Evolutionary conservation across 2,888 invertebrate species (phyloP), one percentile per base, ranked within the genome.

Genomic region (Lasioglossum vierecki): DNA sequence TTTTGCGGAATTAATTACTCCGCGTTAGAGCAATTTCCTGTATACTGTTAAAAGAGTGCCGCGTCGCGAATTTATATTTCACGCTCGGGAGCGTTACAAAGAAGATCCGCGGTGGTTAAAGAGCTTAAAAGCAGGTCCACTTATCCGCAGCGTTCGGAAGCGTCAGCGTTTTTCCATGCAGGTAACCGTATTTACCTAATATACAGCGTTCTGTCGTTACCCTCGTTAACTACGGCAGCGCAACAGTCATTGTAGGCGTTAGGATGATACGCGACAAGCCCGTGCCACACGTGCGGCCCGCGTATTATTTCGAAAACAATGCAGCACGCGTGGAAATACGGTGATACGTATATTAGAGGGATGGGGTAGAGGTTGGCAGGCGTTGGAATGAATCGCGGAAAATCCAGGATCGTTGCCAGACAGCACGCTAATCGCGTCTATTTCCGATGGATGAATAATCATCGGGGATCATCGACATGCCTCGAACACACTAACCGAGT

Each of bases 231-330:
- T 46, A n/a, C 41, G 44, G 9, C 26, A 15, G 4, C 60, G 18
- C 63, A 74, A 79, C 75, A 30, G n/a, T 44, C 53, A 35, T 74
- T 30, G 15, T 22, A 66, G 46, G 44, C 39, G 79, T 76, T 44
- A 35, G n/a, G 1, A 35, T 53, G 44, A 44, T 76, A 26, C 49
- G 35, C 73, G 70, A 74, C 53, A 13, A 49, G 30, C 72, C 35
- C 9, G 72, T 30, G 63, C 8, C 41, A 73, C 72, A 35, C 49
- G n/a, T 22, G 41, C 72, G 49, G 22, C 41, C 6, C 72, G 66
- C 71, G 76, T 76, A 70, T 77, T 77, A 73, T 83, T 75, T 73
- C 76, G 72, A 57, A 71, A 76, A 78, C 78, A 71, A 74, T 60
- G 49, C 63, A 4, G 73, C 66, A 35, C 11, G 46, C 44, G 49